These are phyloP conservation scores for Liasis olivaceus DNA, from an alignment of 2,797 vertebrate species.

Conservation along the genomic window DNA sequence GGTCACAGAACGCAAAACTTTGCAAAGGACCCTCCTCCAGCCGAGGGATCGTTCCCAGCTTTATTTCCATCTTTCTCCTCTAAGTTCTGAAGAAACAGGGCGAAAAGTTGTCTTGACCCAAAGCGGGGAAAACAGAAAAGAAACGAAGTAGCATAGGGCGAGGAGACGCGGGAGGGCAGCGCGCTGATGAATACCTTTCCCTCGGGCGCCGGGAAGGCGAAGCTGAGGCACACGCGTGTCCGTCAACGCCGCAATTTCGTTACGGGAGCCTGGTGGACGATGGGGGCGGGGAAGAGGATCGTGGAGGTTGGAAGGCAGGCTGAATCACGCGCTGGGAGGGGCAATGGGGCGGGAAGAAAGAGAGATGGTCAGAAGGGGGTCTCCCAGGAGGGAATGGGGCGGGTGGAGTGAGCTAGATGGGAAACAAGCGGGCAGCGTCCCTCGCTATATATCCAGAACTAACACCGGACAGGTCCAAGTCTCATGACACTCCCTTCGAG, in stretches of 20 bases:
- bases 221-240: neutral
- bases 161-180: neutral
- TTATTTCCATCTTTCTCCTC: too few relatives aligned
- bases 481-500: rapidly evolving
- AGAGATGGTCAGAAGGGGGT: constrained; percentile 46
- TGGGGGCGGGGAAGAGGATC: neutral
- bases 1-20: neutral
- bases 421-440: constrained; percentile 50
- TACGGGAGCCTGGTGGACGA: neutral
- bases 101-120: neutral
- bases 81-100: neutral
- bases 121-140: too few relatives aligned
- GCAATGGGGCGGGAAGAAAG: neutral
- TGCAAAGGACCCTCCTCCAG: neutral
- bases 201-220: neutral
- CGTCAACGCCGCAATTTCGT: neutral
- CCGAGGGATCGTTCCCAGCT: neutral
- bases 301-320: neutral
- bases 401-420: constrained; percentile 43
- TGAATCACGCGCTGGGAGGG: neutral
- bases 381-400: constrained; percentile 45
- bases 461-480: constrained; percentile 2
- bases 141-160: neutral
- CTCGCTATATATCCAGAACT: constrained; percentile 57
- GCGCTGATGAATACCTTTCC: neutral